Conservation (phyloP, 1,140 invertebrate genomes). For the Diplogasteroides magnus region DNA sequence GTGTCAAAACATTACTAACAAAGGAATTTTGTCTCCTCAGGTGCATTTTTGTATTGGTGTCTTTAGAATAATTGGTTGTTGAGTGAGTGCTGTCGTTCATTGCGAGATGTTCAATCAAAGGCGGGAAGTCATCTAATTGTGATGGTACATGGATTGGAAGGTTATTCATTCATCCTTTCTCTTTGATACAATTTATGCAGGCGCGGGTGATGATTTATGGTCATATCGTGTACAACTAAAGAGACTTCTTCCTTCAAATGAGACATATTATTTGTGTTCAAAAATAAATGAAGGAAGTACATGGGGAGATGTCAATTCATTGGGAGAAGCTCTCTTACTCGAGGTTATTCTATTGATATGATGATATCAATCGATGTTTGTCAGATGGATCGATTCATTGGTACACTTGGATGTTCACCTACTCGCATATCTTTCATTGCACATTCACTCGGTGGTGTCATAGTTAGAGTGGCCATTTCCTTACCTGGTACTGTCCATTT, state of each 20-base stretch:
- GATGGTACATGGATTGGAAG: background rate
- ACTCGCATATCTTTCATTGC: conserved; percentile 19
- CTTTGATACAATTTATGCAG: background rate
- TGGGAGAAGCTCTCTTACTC: background rate
- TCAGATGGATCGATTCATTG: background rate
- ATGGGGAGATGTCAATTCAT: background rate
- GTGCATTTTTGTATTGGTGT: background rate
- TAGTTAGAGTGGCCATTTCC: conserved; percentile 24
- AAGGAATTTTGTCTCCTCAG: background rate
- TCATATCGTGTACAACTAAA: background rate
- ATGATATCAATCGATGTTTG: background rate
- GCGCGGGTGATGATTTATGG: background rate
- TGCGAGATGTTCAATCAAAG: background rate
- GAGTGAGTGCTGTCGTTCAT: background rate
- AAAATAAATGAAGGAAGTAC: background rate
- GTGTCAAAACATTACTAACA: background rate
- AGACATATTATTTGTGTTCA: background rate
- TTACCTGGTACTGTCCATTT: background rate
- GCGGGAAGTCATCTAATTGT: background rate
- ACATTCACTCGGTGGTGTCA: conserved; percentile 34
- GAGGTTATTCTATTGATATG: background rate
- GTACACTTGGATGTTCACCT: background rate
- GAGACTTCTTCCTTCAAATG: background rate
- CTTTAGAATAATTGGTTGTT: background rate
- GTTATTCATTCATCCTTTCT: background rate